Evolutionary conservation across 1,140 invertebrate genomes (phyloP), one percentile per base, ranked within the genome.

Genomic region (Bombus soroeensis): DNA sequence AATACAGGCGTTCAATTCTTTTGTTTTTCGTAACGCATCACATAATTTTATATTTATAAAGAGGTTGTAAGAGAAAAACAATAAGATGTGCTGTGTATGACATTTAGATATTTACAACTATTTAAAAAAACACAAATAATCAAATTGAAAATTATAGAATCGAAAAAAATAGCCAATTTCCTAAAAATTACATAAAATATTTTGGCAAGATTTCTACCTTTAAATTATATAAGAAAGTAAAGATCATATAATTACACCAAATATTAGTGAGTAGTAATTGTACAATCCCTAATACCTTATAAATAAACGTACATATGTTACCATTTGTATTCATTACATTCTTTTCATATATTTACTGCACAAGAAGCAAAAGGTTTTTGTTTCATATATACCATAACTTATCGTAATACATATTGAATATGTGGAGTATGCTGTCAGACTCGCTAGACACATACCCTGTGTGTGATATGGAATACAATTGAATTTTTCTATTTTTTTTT

Each of bases 201-300:
- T 84, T 84, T 71, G 82, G 76, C 82, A 84, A 84, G 82, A 84
- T 84, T 84, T 71, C 64, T 76, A 83, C 10, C 41, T 84, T 53
- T 32, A 28, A 70, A 57, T 47, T 57, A 59, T 84, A 57, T 79
- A 79, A 79, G 82, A 84, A 84, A 84, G 25, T 84, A 72, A 84
- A 71, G 75, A 84, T 84, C 82, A 78, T 79, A 84, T 79, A 79
- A 84, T 84, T 84, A 84, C 66, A 84, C 66, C 47, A 84, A 79
- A 79, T 71, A 84, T 79, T 84, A 72, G 25, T 71, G 66, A 79
- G 41, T 79, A 79, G 37, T 71, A 79, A 84, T 79, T 84, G 53
- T 84, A 84, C 82, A 84, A 79, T 84, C 75, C 47, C 66, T 79
- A 83, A 71, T 84, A 84, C 82, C 82, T 79, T 79, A 84, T 84